Conservation (phyloP, 2,888 invertebrate genomes). For the Brachynemurus nebulosus region DNA sequence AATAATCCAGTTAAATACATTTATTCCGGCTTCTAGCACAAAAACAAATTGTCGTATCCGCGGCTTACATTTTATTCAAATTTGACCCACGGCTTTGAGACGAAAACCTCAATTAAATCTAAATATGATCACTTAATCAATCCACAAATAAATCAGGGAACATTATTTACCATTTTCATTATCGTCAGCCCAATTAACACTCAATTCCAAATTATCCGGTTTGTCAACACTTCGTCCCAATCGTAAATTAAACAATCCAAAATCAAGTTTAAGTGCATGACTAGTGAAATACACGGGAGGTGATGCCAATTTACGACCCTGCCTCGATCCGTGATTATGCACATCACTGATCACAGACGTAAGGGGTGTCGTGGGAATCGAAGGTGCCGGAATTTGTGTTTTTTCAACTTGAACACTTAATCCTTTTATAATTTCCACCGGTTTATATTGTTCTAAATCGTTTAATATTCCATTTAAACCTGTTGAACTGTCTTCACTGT, state of each 20-base stretch:
- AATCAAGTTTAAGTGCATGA: constrained; percentile 8
- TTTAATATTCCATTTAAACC: constrained; percentile 4
- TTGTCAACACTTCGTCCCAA: constrained; percentile 4
- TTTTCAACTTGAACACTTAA: constrained; percentile 9
- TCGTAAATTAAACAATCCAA: constrained; percentile 4
- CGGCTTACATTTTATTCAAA: no score
- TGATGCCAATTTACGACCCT: not conserved
- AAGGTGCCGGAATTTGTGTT: constrained; percentile 1
- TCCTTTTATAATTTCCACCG: constrained; percentile 4
- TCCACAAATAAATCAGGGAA: no score
- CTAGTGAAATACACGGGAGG: not conserved
- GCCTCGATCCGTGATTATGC: not conserved
- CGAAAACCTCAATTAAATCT: no score
- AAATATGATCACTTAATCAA: no score
- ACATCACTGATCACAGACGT: not conserved
- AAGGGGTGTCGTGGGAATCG: not conserved
- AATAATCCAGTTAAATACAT: no score
- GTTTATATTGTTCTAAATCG: constrained; percentile 6
- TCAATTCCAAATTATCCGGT: constrained; percentile 8
- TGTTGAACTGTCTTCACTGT: no score
- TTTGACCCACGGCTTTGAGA: no score
- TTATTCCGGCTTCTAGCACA: no score
- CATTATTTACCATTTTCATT: constrained; percentile 3
- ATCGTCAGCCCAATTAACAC: no score
- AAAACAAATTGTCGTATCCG: no score